Evolutionary conservation across 2,888 invertebrate genomes (phyloP), one percentile per base, ranked within the genome.

Genomic region (Oxycera nigricornis): DNA sequence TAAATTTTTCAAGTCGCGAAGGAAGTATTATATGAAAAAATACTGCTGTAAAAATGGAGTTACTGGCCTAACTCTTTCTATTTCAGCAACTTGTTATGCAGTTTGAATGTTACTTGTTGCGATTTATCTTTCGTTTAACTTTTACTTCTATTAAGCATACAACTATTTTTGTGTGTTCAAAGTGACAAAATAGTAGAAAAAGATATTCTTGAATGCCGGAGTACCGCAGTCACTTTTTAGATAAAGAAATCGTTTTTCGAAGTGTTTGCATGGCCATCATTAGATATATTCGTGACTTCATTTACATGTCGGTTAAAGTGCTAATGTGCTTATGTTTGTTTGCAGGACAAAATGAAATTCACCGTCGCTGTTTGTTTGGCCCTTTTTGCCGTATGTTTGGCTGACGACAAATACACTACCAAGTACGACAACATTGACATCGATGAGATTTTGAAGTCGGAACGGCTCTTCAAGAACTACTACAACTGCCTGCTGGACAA

Each of bases 401-500:
- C 67, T 35, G 41, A 68, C 17, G 67, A 68, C 4, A 68, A 46
- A 50, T 68, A 68, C 50, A 68, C 67, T 4, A 68, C 67, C 67
- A 68, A 68, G 50, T 68, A 68, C 67, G 67, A 68, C 9, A 68
- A 68, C 28, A 22, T 68, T 17, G 67, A 68, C 39, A n/a, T 68
- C 50, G 67, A 68, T 50, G 67, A 68, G 39, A 68, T 68, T 30
- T 28, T 68, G 1, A 68, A 68, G 35, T 68, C 67, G 2, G 67
- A 68, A 4, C 67, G 67, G 26, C 50, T 68, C 17, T 68, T 68
- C 67, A 68, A 46, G 46, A 68, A 68, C 50, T 68, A 68, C 67
- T 68, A 68, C 67, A 68, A 68, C 78, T 93, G 93, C 79, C 80
- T 92, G 7, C 79, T 91, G 79, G 90, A 89, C 0, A 86, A 83